Conservation (phyloP, 2,113 vertebrate genomes). For the Synodontis membranacea region DNA sequence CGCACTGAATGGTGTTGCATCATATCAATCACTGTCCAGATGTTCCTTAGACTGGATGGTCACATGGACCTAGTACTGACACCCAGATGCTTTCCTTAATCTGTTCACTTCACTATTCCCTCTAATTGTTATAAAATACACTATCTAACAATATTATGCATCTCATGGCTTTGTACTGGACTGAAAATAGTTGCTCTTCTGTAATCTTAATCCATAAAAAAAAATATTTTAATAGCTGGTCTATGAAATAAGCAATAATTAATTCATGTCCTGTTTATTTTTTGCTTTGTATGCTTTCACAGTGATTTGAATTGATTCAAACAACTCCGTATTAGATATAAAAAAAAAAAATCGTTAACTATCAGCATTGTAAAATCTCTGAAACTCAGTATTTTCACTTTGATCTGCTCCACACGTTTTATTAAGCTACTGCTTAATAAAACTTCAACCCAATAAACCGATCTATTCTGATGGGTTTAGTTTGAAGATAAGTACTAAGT, state of each 20-base stretch:
- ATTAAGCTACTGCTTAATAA: background rate
- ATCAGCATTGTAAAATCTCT: background rate
- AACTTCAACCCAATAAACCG: background rate
- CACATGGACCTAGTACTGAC: background rate
- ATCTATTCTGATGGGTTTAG: background rate
- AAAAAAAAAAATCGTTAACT: no score
- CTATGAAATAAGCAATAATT: background rate
- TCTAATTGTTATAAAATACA: background rate
- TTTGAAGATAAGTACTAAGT: background rate
- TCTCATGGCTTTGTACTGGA: background rate
- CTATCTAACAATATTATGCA: background rate
- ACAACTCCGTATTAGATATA: background rate
- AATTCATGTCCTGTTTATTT: background rate
- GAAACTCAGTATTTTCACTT: background rate
- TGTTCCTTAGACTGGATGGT: background rate
- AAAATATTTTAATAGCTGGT: background rate
- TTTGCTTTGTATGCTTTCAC: background rate
- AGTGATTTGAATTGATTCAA: background rate
- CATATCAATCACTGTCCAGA: background rate
- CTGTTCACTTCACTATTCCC: background rate
- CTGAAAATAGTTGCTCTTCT: background rate
- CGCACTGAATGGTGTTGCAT: background rate
- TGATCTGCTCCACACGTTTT: background rate
- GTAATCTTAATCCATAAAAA: background rate
- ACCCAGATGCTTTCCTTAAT: background rate